These are phyloP conservation scores for Polydrusus cervinus DNA, from an alignment of 2,888 invertebrate species.

Conservation along the genomic window DNA sequence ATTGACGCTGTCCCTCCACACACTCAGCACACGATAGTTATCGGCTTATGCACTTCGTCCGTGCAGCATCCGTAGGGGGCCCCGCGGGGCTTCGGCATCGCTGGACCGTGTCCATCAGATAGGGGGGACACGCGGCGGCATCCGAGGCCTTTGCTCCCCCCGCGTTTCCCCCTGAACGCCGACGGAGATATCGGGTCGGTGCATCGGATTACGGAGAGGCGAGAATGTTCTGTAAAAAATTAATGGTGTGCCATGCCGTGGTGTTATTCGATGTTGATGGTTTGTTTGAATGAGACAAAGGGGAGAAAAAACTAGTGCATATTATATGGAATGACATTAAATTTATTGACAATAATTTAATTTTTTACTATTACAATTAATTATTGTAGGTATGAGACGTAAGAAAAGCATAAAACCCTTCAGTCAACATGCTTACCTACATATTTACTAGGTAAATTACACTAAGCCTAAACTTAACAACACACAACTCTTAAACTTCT, in stretches of 20 bases:
- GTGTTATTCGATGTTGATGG: not conserved
- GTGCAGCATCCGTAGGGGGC: slow-evolving; percentile 40
- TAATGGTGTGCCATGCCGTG: slow-evolving; percentile 4
- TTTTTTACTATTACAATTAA: too few species aligned
- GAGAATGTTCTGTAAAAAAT: slow-evolving; percentile 30
- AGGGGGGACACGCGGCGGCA: slow-evolving; percentile 50
- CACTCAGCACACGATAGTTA: slow-evolving; percentile 43
- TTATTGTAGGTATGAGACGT: too few species aligned
- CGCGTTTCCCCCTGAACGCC: slow-evolving; percentile 18
- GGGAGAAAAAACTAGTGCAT: too few species aligned
- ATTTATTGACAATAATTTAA: too few species aligned
- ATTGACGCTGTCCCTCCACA: slow-evolving; percentile 28
- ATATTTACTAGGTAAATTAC: too few species aligned
- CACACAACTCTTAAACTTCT: too few species aligned
- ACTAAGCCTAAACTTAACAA: too few species aligned
- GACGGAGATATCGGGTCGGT: slow-evolving; percentile 38
- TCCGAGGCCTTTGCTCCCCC: slow-evolving; percentile 44
- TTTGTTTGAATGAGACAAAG: too few species aligned
- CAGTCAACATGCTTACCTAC: too few species aligned
- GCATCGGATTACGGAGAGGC: slow-evolving; percentile 42
- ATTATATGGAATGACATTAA: too few species aligned
- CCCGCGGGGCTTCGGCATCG: slow-evolving; percentile 44
- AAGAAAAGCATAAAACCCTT: too few species aligned
- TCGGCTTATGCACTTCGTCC: slow-evolving; percentile 44
- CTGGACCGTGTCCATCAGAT: slow-evolving; percentile 52